Conservation (phyloP, 2,888 invertebrate genomes). For the Himalopsyche anomala region DNA sequence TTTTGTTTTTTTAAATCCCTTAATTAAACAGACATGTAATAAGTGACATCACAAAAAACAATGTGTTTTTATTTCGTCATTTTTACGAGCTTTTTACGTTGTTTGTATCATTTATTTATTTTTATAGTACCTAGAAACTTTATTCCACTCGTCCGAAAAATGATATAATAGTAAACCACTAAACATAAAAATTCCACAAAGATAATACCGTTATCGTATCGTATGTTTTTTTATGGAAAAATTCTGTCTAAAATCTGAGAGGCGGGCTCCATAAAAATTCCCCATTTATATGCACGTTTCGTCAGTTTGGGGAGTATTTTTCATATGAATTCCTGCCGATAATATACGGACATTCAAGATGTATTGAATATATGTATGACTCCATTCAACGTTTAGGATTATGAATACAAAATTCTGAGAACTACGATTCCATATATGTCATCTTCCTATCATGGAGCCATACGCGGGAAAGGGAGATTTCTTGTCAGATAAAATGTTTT, state of each 20-base stretch:
- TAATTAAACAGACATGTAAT: too few species aligned
- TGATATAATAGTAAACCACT: slow-evolving; percentile 13
- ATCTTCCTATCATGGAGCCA: neutral
- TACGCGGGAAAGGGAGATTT: neutral
- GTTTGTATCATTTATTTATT: neutral
- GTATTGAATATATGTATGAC: slow-evolving; percentile 34
- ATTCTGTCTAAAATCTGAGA: slow-evolving; percentile 26
- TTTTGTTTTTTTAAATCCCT: too few species aligned
- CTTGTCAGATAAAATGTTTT: slow-evolving; percentile 38
- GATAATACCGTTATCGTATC: slow-evolving; percentile 15
- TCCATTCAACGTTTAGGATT: slow-evolving; percentile 29
- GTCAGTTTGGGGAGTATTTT: neutral
- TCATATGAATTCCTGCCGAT: slow-evolving; percentile 34
- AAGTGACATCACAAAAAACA: too few species aligned
- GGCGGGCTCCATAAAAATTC: slow-evolving; percentile 13
- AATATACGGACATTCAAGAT: slow-evolving; percentile 26
- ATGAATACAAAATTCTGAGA: slow-evolving; percentile 15
- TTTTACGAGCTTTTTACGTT: neutral
- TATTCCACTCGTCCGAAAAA: slow-evolving; percentile 7
- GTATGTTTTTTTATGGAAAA: neutral
- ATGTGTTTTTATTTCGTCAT: too few species aligned
- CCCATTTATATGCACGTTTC: slow-evolving; percentile 30
- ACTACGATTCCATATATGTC: neutral
- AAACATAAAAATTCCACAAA: slow-evolving; percentile 25
- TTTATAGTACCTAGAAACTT: neutral